Conservation (phyloP, 2,113 vertebrate species). For the Murina feae region DNA sequence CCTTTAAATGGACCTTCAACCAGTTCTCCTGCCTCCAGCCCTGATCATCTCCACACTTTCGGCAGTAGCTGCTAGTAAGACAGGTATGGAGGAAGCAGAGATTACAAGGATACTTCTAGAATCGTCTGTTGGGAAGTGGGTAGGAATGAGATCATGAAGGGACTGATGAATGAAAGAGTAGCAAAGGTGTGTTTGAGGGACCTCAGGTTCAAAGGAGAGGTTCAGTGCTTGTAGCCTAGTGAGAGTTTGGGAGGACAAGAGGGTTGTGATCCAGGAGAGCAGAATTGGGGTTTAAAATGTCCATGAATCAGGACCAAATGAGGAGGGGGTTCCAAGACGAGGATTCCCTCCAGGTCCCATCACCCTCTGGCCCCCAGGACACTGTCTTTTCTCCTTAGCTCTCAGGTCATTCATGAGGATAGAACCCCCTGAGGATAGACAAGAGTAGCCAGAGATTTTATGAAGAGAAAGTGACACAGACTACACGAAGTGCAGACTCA, state of each 20-base stretch:
- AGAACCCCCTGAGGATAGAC: background rate
- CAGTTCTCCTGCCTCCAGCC: background rate
- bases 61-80: background rate
- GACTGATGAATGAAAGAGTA: background rate
- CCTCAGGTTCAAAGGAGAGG: background rate
- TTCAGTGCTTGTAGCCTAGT: background rate
- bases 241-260: background rate
- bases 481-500: background rate
- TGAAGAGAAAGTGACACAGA: background rate
- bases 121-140: background rate
- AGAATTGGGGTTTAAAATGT: background rate
- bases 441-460: background rate
- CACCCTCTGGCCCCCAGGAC: background rate
- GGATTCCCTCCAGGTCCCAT: background rate
- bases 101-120: background rate
- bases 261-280: background rate
- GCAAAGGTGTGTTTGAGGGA: background rate
- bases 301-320: background rate
- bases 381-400: background rate
- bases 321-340: background rate
- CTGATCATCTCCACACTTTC: background rate
- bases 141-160: background rate
- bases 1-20: background rate
- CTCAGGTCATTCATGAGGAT: background rate
- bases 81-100: background rate